Evolutionary conservation across 2,113 vertebrate genomes (phyloP), one percentile per base, ranked within the genome.

Genomic region (Nipponia nippon): DNA sequence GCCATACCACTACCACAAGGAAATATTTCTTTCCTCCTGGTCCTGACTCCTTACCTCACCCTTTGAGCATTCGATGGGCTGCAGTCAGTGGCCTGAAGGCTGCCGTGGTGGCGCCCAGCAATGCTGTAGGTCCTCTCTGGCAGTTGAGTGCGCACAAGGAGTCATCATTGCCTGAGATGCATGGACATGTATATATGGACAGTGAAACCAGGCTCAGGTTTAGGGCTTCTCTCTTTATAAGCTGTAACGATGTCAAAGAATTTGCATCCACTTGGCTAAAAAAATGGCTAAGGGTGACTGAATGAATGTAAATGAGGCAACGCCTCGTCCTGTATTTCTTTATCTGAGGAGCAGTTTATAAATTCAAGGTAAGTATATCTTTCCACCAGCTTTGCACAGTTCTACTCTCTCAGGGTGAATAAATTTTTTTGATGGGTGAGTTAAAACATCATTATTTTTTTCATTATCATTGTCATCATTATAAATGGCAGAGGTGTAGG

Each of bases 401-500:
- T 86, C 93, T 97, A 3, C 91, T 97, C 94, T 97, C 94, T 77
- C 87, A 90, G 91, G 93, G 87, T 94, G 94, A 96, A 97, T 97
- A 97, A 97, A 97, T 96, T 97, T 94, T 95, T 97, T 96, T 96
- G 93, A 97, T 95, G 84, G 75, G 78, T 94, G 84, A 97, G 94
- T 97, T 97, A 97, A 96, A 96, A 94, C 94, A 96, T 95, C 94
- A 93, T 97, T 97, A 97, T 96, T 97, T 97, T 97, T 97, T 95
- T 96, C 96, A 95, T 97, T 95, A 97, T 95, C 95, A 83, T 95
- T 96, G 95, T 95, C 96, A 97, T 97, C 96, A 88, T 93, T 97
- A 95, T 93, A 96, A 97, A 97, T 95, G 97, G 87, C 89, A 96
- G 91, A 96, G 96, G 94, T 96, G 87, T 88, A 91, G 84, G 71